These are phyloP conservation scores for Pemphigus obesinymphae DNA, from an alignment of 1,140 invertebrate genomes.

Conservation along the genomic window DNA sequence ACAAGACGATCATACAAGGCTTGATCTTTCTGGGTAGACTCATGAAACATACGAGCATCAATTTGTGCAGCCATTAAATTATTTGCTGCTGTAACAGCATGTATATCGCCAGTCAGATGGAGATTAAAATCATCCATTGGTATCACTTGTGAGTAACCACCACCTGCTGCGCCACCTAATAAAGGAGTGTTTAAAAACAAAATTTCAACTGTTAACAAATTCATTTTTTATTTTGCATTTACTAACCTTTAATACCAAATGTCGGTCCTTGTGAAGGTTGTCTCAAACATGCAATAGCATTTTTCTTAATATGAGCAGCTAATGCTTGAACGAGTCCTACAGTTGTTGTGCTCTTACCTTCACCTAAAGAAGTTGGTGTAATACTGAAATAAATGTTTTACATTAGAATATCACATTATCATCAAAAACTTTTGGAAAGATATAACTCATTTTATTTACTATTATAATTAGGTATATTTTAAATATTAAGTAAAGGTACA, in stretches of 20 bases:
- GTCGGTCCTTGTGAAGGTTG: constrained; percentile 98
- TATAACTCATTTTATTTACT: too few relatives aligned
- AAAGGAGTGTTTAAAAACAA: neutral
- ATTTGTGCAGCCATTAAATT: constrained; percentile 92
- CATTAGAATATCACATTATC: neutral
- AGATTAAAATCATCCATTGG: constrained; percentile 99
- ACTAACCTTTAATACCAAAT: constrained; percentile 89
- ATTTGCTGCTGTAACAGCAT: constrained; percentile 95
- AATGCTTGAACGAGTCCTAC: constrained; percentile 92
- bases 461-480: too few relatives aligned
- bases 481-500: too few relatives aligned
- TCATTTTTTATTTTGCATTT: neutral
- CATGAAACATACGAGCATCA: constrained; percentile 95
- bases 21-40: constrained; percentile 80
- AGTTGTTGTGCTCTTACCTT: constrained; percentile 95
- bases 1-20: constrained; percentile 84
- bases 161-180: constrained; percentile 83
- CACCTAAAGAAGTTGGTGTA: constrained; percentile 93
- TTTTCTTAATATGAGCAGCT: constrained; percentile 74
- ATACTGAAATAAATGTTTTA: constrained; percentile 54
- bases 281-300: constrained; percentile 91
- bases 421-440: too few relatives aligned
- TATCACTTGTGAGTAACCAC: constrained; percentile 91
- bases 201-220: neutral
- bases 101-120: constrained; percentile 97